Percentiles rank a stretch among this genome's conserved stretches.
Evolutionary conservation across 2,797 vertebrate genomes (phyloP).

Genomic region (Syndactyla subalaris): DNA sequence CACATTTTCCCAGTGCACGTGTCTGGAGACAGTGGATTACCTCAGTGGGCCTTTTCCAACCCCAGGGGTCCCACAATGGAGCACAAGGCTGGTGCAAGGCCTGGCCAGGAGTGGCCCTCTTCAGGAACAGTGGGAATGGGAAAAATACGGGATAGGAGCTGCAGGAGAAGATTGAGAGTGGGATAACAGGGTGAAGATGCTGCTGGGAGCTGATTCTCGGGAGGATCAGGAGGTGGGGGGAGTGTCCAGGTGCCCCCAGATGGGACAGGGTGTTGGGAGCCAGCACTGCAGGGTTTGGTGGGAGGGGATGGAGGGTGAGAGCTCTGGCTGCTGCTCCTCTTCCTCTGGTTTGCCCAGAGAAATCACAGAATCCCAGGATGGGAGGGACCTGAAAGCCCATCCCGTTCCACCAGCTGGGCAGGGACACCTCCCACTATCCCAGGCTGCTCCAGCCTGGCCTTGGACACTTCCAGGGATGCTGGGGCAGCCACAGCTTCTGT

Average conservation of each 20-base stretch:
- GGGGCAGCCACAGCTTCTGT: too few species aligned
- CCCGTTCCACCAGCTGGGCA: neutral
- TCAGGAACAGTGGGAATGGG: fast-evolving
- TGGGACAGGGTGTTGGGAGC: too few species aligned
- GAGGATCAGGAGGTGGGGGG: too few species aligned
- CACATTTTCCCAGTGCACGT: neutral
- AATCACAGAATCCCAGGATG: neutral
- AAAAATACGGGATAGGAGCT: neutral
- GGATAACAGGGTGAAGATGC: neutral
- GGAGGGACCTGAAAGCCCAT: neutral
- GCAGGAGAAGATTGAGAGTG: neutral
- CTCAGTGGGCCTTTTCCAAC: fast-evolving
- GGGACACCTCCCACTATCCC: neutral
- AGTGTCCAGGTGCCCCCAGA: too few species aligned
- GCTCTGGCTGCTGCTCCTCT: too few species aligned
- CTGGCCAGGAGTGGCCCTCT: neutral
- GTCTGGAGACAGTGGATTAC: neutral
- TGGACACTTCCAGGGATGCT: neutral
- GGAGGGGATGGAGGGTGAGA: too few species aligned
- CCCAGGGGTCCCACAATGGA: fast-evolving
- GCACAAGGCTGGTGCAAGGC: fast-evolving
- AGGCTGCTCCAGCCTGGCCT: neutral
- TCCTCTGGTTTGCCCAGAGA: too few species aligned
- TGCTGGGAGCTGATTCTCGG: neutral
- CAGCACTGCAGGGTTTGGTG: too few species aligned